These are phyloP conservation scores for Choristoneura fumiferana DNA, from an alignment of 1,140 invertebrate genomes.

Conservation along the genomic window DNA sequence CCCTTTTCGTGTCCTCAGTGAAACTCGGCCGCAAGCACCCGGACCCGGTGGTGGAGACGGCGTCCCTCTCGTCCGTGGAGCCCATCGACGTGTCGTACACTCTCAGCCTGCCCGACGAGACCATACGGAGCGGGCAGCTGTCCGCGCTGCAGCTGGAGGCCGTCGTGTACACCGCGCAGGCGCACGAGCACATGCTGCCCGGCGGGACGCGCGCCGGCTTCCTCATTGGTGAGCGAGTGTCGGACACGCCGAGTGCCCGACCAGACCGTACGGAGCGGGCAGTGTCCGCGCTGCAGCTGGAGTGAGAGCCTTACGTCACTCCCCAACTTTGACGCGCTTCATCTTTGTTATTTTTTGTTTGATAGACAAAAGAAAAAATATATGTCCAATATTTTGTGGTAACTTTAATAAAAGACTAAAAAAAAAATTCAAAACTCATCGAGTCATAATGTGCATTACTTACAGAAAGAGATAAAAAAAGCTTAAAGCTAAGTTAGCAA, in stretches of 20 bases:
- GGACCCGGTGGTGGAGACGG: slow-evolving; percentile 99
- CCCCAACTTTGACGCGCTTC: too few relatives aligned
- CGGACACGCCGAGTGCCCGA: too few relatives aligned
- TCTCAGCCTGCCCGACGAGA: slow-evolving; percentile 90
- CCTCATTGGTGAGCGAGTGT: slow-evolving; percentile 87
- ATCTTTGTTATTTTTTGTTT: too few relatives aligned
- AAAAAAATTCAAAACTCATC: not conserved
- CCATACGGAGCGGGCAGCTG: slow-evolving; percentile 90
- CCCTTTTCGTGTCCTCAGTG: too few relatives aligned
- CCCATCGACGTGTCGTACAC: slow-evolving; percentile 97
- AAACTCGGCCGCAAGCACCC: slow-evolving; percentile 98
- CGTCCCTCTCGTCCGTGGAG: slow-evolving; percentile 96
- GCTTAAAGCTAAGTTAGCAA: too few relatives aligned
- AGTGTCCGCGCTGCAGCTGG: too few relatives aligned
- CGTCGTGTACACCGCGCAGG: slow-evolving; percentile 97
- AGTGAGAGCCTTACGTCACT: too few relatives aligned
- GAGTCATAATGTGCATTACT: too few relatives aligned
- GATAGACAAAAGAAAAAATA: too few relatives aligned
- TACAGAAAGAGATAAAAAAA: too few relatives aligned
- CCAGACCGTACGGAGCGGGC: too few relatives aligned
- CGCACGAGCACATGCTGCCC: slow-evolving; percentile 95
- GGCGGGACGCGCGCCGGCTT: slow-evolving; percentile 96
- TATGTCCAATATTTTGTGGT: too few relatives aligned
- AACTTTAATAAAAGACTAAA: not conserved
- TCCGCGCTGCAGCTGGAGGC: slow-evolving; percentile 98